phyloP scores from a whole-genome alignment of 2,888 invertebrate genomes.

The Conomelus anceps region DNA sequence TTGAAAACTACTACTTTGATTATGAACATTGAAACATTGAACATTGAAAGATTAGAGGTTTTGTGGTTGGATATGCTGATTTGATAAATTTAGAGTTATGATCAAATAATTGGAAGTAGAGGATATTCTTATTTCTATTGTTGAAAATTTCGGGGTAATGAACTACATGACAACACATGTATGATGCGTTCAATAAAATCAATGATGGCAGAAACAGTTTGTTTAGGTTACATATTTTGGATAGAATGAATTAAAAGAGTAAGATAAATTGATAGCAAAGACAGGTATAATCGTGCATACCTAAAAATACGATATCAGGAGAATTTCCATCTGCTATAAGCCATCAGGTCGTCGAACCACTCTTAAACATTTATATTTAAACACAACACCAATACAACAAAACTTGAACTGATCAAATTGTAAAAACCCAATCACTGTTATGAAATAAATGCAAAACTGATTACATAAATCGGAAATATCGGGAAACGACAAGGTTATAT shows the following conservation, averaged over 20 bases:
- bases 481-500: background rate
- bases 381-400: conserved; percentile 2
- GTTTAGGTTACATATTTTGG: background rate
- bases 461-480: background rate
- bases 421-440: background rate
- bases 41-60: background rate
- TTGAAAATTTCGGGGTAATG: background rate
- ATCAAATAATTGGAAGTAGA: no score
- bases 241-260: background rate
- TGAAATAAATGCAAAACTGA: background rate
- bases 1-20: background rate
- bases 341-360: background rate
- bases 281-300: background rate
- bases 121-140: background rate
- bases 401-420: background rate
- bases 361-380: background rate
- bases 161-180: background rate
- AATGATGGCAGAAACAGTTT: background rate
- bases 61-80: background rate
- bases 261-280: background rate
- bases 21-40: background rate
- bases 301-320: background rate
- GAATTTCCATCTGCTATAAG: background rate
- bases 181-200: background rate
- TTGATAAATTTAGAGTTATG: background rate